Evolutionary conservation across 1,140 invertebrate genomes (phyloP), one percentile per base, ranked within the genome.

Genomic region (Frieseomelitta varia): DNA sequence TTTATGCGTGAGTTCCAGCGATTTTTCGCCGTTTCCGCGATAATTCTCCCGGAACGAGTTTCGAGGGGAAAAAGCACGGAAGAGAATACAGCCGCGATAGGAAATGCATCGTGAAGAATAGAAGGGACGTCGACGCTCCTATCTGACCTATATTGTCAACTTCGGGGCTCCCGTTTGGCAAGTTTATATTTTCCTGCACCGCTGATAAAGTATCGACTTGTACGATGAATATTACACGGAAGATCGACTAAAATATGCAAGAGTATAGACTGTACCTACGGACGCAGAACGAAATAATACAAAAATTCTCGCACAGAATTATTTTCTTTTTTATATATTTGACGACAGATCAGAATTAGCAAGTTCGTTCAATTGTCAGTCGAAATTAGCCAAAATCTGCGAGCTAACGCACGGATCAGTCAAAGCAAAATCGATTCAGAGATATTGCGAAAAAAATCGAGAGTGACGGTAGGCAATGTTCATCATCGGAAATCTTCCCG

Each of bases 61-160:
- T n/a, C 55, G 15, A 74, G 53, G 10, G 30, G 55, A 76, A 76
- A 76, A 76, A 39, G 30, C 30, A 24, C 34, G 55, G 74, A 58
- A 61, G 55, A 76, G 34, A 76, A 76, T 76, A 21, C 30, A 61
- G 56, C 17, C 74, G 21, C 74, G 74, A 75, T 56, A 75, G 73
- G 73, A 75, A 75, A 58, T 75, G 73, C 30, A 75, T 75, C 30
- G 73, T 53, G 27, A 56, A 76, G 74, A 39, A 76, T 76, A 39
- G 74, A 39, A 39, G 21, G 56, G 30, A 39, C 73, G 55, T 58
- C 30, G 27, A 14, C 21, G 56, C 24, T 76, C 34, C 30, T 76
- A 61, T 76, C 30, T 76, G 74, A 61, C 74, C 74, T 58, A 47
- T 30, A 76, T 76, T 47, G 56, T 76, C 74, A 58, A 76, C 56